Conservation (phyloP, 2,113 vertebrate genomes). For the Sphaerodactylus townsendi region DNA sequence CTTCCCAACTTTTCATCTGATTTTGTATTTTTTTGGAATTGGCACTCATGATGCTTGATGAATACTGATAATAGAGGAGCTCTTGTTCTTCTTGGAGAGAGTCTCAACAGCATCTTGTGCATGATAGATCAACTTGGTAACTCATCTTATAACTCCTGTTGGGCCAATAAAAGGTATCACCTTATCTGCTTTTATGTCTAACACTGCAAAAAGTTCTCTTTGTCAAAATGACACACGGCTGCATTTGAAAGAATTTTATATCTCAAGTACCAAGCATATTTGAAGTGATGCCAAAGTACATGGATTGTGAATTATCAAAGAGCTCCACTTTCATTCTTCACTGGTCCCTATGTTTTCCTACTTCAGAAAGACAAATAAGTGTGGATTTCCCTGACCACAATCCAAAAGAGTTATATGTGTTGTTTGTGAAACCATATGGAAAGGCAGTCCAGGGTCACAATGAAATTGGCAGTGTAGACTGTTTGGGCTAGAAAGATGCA, state of each 20-base stretch:
- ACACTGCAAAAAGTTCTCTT: neutral
- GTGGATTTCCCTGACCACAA: neutral
- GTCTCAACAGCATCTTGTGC: no score
- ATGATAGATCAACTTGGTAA: neutral
- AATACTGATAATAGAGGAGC: neutral
- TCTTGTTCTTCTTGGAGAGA: neutral
- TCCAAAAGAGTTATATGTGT: neutral
- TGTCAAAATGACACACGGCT: neutral
- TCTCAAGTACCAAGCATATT: neutral
- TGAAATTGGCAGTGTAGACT: neutral
- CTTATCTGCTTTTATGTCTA: neutral
- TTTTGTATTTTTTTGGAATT: no score
- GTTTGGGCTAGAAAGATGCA: neutral
- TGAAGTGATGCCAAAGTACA: neutral
- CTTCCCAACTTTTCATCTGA: no score
- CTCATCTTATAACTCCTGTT: neutral
- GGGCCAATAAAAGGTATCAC: neutral
- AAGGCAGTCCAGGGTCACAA: neutral
- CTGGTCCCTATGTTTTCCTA: neutral
- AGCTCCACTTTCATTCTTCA: neutral
- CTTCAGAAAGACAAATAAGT: neutral
- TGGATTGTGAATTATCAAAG: neutral
- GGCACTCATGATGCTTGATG: neutral
- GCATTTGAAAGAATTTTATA: neutral
- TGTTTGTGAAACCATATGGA: neutral